Evolutionary conservation across 2,888 invertebrate genomes (phyloP), one percentile per base, ranked within the genome.

Genomic region (Polydrusus pterygomalis): DNA sequence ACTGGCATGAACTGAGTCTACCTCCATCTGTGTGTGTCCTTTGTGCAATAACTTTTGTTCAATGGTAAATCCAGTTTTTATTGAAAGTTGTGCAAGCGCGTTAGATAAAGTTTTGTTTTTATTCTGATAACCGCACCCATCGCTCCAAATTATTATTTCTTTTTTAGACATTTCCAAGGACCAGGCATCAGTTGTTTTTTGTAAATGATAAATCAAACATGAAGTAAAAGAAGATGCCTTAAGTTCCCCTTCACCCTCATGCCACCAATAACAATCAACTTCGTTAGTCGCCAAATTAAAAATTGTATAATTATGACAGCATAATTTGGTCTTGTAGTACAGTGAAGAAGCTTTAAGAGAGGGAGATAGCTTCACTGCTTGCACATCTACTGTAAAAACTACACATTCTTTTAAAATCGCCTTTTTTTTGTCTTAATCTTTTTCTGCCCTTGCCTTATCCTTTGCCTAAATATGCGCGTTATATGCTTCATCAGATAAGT

Each of bases 101-200:
- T 43, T 43, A 43, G 43, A 43, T 43, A 43, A 43, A 43, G 43
- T 43, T 43, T 43, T 43, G 43, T 43, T 43, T 43, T 43, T 43
- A 43, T 43, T 43, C 43, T 43, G 43, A 43, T 43, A 10, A 43
- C 43, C 43, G 43, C 13, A 43, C 13, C 43, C 43, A 43, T 43
- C 13, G 43, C 2, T 43, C 43, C 43, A 11, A 43, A 11, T 43
- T 11, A 38, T 38, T 38, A 38, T 38, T 43, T 43, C 13, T 43
- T 11, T 11, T 11, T 2, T 43, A 43, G 43, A 43, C 13, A 43
- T 43, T 11, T 43, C 43, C 43, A 43, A 43, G 43, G 43, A 43
- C 7, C 43, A 43, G 43, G 43, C 13, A 7, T 11, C 43, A 43
- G 2, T 43, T 43, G 13, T 43, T 7, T 43, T 43, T 11, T 43